Conservation (phyloP, 1,140 invertebrate genomes). For the Neodiprion virginianus region DNA sequence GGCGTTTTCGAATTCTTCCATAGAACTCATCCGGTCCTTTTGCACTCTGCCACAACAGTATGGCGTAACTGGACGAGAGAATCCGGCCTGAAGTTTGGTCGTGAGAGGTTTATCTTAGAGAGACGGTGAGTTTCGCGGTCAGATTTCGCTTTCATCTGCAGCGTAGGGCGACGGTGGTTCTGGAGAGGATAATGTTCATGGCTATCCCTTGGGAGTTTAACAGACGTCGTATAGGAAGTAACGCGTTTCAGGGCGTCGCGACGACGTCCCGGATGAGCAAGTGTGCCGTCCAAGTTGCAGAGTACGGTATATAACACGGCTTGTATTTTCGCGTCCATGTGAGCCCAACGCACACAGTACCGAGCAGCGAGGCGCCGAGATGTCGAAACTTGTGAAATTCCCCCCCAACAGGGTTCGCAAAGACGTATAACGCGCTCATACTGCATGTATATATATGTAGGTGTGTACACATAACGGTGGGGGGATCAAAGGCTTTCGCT, state of each 20-base stretch:
- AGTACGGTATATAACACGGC: too few relatives aligned
- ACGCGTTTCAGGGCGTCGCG: too few relatives aligned
- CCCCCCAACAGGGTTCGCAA: background rate
- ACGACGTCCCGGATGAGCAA: background rate
- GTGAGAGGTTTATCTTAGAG: too few relatives aligned
- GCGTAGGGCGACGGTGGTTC: background rate
- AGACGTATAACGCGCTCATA: background rate
- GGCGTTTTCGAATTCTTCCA: too few relatives aligned
- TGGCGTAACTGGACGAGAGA: too few relatives aligned
- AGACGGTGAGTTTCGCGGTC: background rate
- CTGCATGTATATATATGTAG: background rate
- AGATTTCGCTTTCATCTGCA: background rate
- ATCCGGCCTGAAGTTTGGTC: too few relatives aligned
- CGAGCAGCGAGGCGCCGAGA: background rate
- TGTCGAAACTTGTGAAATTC: background rate
- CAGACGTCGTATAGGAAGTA: background rate
- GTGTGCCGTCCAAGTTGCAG: background rate
- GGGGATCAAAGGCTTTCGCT: constrained; percentile 1
- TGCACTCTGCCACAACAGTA: too few relatives aligned
- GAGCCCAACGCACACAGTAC: too few relatives aligned
- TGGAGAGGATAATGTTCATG: background rate
- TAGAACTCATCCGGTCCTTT: too few relatives aligned
- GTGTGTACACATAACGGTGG: too few relatives aligned
- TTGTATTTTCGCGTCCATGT: too few relatives aligned
- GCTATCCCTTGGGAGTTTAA: background rate